Evolutionary conservation across 2,888 invertebrate genomes (phyloP).

Genomic region (Elegia similella): DNA sequence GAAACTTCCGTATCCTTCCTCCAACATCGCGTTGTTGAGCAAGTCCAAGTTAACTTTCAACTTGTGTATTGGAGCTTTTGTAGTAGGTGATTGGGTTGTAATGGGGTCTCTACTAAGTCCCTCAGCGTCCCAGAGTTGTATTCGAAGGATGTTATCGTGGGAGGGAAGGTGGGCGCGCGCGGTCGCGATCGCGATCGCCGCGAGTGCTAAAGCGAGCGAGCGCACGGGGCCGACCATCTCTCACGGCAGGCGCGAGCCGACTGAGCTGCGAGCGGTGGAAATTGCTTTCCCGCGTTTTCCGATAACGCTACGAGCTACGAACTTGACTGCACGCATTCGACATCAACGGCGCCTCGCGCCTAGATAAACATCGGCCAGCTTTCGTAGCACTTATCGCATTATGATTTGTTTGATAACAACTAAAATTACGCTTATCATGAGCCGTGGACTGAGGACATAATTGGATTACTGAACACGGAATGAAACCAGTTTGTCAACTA

Average conservation of each 20-base stretch:
- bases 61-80: constrained; percentile 47
- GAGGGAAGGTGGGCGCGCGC: constrained; percentile 68
- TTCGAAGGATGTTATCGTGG: constrained; percentile 72
- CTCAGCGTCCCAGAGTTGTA: constrained; percentile 76
- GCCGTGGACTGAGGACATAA: constrained; percentile 12
- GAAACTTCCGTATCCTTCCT: constrained; percentile 59
- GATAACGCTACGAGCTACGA: constrained; percentile 58
- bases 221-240: constrained; percentile 66
- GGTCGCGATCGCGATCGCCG: constrained; percentile 60
- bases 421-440: constrained; percentile 29
- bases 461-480: constrained; percentile 9
- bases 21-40: constrained; percentile 68
- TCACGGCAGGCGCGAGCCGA: constrained; percentile 70
- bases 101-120: constrained; percentile 66
- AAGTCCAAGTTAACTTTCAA: constrained; percentile 66
- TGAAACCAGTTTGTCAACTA: constrained; percentile 39
- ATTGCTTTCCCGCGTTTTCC: constrained; percentile 75
- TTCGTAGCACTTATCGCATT: constrained; percentile 52
- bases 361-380: constrained; percentile 31
- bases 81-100: constrained; percentile 40
- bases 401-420: constrained; percentile 58
- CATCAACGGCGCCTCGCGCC: constrained; percentile 48
- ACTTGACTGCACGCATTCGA: constrained; percentile 43
- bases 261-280: constrained; percentile 50
- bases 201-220: constrained; percentile 56